Evolutionary conservation across 2,797 vertebrate species (phyloP), one percentile per base, ranked within the genome.

Genomic region (Synanceia verrucosa): DNA sequence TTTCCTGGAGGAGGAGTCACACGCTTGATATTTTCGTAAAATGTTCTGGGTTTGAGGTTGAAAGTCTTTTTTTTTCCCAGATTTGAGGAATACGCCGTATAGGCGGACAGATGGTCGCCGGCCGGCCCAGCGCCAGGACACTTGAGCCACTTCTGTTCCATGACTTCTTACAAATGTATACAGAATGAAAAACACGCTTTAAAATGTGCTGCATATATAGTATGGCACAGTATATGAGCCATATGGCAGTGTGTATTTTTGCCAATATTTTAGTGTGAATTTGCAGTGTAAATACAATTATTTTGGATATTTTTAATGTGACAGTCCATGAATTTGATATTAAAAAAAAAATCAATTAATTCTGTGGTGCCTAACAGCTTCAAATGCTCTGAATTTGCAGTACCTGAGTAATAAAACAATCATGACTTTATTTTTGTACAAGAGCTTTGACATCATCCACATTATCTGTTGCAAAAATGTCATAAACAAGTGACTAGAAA

Each of bases 81-180:
- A 97, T 85, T 87, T 99, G 79, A 95, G 97, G 82, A 98, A 96
- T 84, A 89, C 96, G 46, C 97, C 97, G 0, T 99, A 94, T 89
- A 95, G 97, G 65, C 93, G 96, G 0, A 77, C 91, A 6, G 97
- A 99, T 46, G 96, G 93, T 6, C 92, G 94, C 2, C 85, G 94
- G 81, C 53, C 95, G 84, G 46, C 92, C 64, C 91, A 95, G 92
- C 70, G 95, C 72, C 89, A 96, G 92, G 92, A 96, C 46, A 82
- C 88, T 70, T 94, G 78, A 93, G 29, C n/a, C 26, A 19, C 58
- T 31, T 76, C 63, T 36, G 60, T 13, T 50, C 44, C 18, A 41
- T 23, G 18, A 31, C 23, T 23, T 56, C 23, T 34, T 24, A 50
- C 21, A 55, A 33, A 67, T 61, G 19, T 31, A 46, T 34, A 53